Evolutionary conservation across 2,113 vertebrate genomes (phyloP), one percentile per base, ranked within the genome.

Genomic region (Cyprinus carpio): DNA sequence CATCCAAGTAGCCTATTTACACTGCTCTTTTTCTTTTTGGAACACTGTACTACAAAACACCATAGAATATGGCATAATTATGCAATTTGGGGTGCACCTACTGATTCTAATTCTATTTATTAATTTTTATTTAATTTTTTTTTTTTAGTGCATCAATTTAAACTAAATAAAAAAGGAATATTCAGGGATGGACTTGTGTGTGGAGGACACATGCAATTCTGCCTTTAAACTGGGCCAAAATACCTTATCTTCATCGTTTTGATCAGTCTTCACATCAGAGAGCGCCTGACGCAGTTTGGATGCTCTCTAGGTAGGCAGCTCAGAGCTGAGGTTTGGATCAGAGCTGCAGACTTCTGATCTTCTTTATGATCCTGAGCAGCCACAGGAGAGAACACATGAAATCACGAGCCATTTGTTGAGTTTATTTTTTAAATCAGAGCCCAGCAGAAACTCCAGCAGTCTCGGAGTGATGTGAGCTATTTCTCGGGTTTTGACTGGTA

Each of bases 361-460:
- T 74, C 71, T 74, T 74, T 74, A 46, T 4, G 72, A 75, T 46
- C 23, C 23, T 16, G 34, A 40, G 34, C 34, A 71, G 34, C 67
- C 67, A 3, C 20, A 43, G n/a, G 51, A 71, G 37, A 65, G 31
- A 49, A 82, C 83, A 67, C 20, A 71, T 69, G 58, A 67, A 54
- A 49, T 67, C 51, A 65, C 10, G 10, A 65, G 43, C 27, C 58
- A 79, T 58, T 60, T 65, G 25, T 23, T 29, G 54, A 51, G 81
- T 80, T 86, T 88, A 69, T 81, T 86, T 86, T 81, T 49, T 16
- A 60, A 69, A 78, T 27, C 71, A 25, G 46, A 71, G 23, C 43
- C 40, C 46, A 78, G 54, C 64, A 76, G 31, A 87, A 75, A 83
- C 29, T 67, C 43, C 78, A 71, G 77, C 43, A 79, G 62, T 76